Evolutionary conservation across 2,113 vertebrate genomes (phyloP).

Genomic region (Strix aluco): DNA sequence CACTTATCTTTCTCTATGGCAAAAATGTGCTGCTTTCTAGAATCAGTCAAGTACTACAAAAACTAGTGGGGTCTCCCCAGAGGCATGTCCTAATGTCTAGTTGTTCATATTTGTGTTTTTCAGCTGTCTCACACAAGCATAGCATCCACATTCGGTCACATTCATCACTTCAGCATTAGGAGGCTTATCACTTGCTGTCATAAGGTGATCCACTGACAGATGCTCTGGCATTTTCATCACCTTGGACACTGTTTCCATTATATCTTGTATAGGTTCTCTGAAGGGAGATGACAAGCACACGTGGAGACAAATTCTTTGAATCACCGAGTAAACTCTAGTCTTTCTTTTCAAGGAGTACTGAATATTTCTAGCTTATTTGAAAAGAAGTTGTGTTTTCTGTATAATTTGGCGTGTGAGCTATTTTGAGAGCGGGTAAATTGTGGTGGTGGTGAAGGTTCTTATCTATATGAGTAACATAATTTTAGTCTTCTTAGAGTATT

Average conservation of each 20-base stretch:
- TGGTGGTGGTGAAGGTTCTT: neutral
- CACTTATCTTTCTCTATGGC: conserved; percentile 46
- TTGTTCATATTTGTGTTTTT: conserved; percentile 44
- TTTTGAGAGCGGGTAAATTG: neutral
- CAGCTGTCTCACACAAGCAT: conserved; percentile 21
- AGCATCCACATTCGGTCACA: conserved; percentile 2
- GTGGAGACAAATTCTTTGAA: conserved; percentile 47
- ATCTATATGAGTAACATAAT: neutral
- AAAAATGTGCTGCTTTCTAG: conserved; percentile 34
- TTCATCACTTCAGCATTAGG: conserved; percentile 46
- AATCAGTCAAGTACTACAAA: conserved; percentile 50
- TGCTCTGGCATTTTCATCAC: neutral
- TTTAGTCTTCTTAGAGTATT: neutral
- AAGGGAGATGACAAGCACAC: conserved; percentile 39
- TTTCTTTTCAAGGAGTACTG: neutral
- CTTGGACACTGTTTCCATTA: conserved; percentile 36
- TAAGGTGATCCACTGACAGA: conserved; percentile 44
- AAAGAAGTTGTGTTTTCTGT: neutral
- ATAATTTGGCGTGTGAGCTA: neutral
- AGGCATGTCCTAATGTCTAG: conserved; percentile 30
- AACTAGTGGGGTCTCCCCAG: conserved; percentile 17
- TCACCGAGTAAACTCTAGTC: neutral
- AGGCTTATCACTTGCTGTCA: conserved; percentile 58
- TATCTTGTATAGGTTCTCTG: conserved; percentile 29
- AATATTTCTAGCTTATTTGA: neutral